A percentile compares a stretch with the other conserved stretches of the same genome.
Evolutionary conservation across 2,113 vertebrate species (phyloP).

Genomic region (Ia io): DNA sequence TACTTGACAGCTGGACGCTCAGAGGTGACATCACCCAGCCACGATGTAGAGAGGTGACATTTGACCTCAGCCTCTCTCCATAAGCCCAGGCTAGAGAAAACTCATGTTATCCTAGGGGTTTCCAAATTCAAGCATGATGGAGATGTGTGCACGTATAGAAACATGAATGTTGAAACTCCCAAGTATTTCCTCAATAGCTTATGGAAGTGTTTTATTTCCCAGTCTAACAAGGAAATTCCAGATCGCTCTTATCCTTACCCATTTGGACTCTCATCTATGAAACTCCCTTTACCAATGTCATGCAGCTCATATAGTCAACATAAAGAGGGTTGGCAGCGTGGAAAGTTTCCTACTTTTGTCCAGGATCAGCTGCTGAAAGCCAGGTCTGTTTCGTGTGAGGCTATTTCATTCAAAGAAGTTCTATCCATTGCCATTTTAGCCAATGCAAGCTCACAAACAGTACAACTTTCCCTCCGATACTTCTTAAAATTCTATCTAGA

Average conservation of each 20-base stretch:
- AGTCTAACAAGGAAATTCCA: not conserved
- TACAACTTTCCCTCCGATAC: not conserved
- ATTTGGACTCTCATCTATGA: not conserved
- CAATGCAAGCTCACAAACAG: not conserved
- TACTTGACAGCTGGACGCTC: not conserved
- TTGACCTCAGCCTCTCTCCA: not conserved
- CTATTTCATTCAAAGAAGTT: not conserved
- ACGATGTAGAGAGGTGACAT: not conserved
- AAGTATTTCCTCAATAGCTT: not conserved
- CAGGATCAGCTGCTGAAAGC: not conserved
- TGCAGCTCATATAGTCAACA: not conserved
- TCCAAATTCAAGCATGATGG: not conserved
- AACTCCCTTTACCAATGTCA: not conserved
- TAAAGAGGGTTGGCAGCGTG: not conserved
- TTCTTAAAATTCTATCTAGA: not conserved
- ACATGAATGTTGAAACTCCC: not conserved
- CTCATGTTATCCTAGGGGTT: not conserved
- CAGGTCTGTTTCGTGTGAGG: not conserved
- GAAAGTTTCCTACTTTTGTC: not conserved
- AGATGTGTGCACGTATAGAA: not conserved
- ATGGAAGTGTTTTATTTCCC: not conserved
- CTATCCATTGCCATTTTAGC: not conserved
- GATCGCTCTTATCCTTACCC: not conserved
- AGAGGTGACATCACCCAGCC: not conserved
- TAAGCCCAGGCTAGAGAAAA: not conserved